Conservation (phyloP, 2,113 vertebrate genomes). For the Platysteira castanea region DNA sequence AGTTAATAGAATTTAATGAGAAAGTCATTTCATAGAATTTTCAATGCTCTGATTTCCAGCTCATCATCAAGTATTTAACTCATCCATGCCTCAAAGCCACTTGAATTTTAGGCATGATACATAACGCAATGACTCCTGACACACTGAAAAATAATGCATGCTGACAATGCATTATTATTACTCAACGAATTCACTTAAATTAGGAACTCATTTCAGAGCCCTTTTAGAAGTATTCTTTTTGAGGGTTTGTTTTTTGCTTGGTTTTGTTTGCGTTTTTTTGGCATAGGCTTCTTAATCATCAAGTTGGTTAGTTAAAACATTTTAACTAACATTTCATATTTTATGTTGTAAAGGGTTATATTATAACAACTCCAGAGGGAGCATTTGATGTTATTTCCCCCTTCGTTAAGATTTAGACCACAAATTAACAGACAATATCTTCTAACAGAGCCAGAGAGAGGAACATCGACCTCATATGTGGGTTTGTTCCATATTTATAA, state of each 20-base stretch:
- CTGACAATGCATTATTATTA: not conserved
- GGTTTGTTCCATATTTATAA: not conserved
- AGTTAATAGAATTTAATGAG: not conserved
- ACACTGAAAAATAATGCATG: not conserved
- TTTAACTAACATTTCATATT: not conserved
- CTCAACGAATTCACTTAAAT: not conserved
- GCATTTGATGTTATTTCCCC: not conserved
- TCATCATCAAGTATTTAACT: not conserved
- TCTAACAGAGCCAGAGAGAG: not conserved
- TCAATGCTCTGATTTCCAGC: not conserved
- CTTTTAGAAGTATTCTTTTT: not conserved
- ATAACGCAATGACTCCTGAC: not conserved
- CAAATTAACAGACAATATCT: not conserved
- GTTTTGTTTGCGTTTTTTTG: not conserved
- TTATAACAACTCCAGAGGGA: not conserved
- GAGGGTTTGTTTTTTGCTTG: not conserved
- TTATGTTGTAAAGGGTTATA: not conserved
- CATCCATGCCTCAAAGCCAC: not conserved
- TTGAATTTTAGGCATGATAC: not conserved
- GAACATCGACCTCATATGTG: accelerated
- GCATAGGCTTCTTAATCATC: not conserved
- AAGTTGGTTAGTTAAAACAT: not conserved
- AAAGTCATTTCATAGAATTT: not conserved
- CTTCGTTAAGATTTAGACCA: not conserved
- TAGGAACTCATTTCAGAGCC: not conserved